A percentile compares a stretch with the other conserved stretches of the same genome.
phyloP scores from a whole-genome alignment of 2,888 invertebrate genomes.

The Rhopalosiphum nymphaeae region DNA sequence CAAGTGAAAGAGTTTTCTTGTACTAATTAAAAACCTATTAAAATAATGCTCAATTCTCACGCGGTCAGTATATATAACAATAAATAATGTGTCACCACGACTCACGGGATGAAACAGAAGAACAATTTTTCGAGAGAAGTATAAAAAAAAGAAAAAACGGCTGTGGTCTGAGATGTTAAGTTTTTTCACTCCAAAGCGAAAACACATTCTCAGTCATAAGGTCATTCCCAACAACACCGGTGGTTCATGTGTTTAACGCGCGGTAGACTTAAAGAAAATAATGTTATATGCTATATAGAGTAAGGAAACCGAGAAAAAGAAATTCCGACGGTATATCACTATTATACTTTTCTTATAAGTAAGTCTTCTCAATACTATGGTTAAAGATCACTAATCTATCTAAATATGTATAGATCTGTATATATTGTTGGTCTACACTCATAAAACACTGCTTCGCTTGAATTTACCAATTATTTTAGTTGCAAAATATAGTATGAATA shows the following conservation, averaged over 20 bases:
- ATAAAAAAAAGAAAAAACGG: conserved; percentile 45
- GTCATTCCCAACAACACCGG: conserved; percentile 27
- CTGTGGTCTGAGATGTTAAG: conserved; percentile 31
- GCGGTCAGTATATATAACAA: conserved; percentile 52
- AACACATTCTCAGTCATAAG: conserved; percentile 54
- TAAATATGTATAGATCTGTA: not conserved
- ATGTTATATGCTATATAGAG: not conserved
- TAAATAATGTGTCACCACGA: conserved; percentile 39
- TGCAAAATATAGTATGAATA: not conserved
- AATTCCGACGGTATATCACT: not conserved
- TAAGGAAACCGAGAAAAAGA: conserved; percentile 15
- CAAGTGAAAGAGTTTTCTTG: conserved; percentile 64
- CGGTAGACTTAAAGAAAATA: conserved; percentile 11
- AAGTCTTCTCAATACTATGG: not conserved
- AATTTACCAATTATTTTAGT: not conserved
- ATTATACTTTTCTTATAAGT: not conserved
- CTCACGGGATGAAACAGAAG: not conserved
- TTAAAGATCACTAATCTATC: not conserved
- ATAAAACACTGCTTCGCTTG: not conserved
- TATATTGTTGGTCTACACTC: not conserved
- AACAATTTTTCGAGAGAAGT: conserved; percentile 58
- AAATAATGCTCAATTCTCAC: conserved; percentile 60
- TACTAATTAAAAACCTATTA: conserved; percentile 65
- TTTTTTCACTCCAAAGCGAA: conserved; percentile 41
- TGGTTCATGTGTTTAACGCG: not conserved